Conservation (phyloP, 2,797 vertebrate species). For the Ptychobarbus kaznakovi region DNA sequence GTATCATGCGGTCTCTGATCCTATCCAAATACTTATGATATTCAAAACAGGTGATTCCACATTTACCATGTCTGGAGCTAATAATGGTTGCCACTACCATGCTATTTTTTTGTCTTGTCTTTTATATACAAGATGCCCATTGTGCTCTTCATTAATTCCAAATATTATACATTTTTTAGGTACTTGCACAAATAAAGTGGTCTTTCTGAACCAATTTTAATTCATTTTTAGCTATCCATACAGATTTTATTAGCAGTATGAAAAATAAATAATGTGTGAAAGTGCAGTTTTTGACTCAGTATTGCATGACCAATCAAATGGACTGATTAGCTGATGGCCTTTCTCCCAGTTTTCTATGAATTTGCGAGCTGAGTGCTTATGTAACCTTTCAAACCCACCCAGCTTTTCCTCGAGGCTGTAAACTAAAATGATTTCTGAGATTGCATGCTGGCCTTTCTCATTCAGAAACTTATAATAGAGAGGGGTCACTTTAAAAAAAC, state of each 20-base stretch:
- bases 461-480: not conserved
- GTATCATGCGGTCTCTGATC: constrained; percentile 4
- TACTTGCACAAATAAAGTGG: too few relatives aligned
- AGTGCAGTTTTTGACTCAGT: constrained; percentile 14
- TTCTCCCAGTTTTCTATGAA: not conserved
- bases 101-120: not conserved
- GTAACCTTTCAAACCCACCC: constrained; percentile 4
- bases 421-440: constrained; percentile 24
- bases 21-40: not conserved
- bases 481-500: not conserved
- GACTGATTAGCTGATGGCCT: constrained; percentile 25
- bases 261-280: constrained; percentile 4
- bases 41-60: not conserved
- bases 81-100: not conserved
- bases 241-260: not conserved
- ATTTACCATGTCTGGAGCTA: not conserved
- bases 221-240: not conserved
- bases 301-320: constrained; percentile 3
- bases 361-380: constrained; percentile 1
- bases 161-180: not conserved
- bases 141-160: not conserved
- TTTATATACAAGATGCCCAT: not conserved
- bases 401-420: not conserved
- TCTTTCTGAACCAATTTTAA: not conserved
- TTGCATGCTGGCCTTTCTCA: constrained; percentile 6